Percentiles rank a stretch among this genome's conserved stretches.
Evolutionary conservation across 1,140 invertebrate species (phyloP).

Genomic region (Helicoverpa zea): DNA sequence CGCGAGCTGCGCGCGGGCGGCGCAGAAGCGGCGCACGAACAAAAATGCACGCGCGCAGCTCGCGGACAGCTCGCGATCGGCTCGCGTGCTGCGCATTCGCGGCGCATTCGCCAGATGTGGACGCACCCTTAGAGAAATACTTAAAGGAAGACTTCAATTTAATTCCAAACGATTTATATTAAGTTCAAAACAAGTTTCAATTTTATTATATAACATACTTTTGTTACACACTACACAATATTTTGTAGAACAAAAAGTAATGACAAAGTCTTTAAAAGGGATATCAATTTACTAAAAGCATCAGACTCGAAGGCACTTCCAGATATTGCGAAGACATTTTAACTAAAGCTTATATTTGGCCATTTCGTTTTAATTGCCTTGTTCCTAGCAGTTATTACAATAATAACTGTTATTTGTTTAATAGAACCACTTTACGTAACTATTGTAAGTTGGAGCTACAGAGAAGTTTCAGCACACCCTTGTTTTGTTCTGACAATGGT

Average conservation of each 20-base stretch:
- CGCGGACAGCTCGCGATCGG: too few species aligned
- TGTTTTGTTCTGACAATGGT: too few species aligned
- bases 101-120: too few species aligned
- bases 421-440: not conserved
- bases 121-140: too few species aligned
- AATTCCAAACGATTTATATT: too few species aligned
- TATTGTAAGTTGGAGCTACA: not conserved
- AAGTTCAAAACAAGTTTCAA: too few species aligned
- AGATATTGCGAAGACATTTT: constrained; percentile 7
- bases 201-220: not conserved
- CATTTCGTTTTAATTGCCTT: constrained; percentile 17
- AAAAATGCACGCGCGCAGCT: too few species aligned
- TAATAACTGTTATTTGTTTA: constrained; percentile 6
- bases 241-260: not conserved
- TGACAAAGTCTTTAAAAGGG: constrained; percentile 2
- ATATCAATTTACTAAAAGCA: constrained; percentile 36
- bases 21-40: too few species aligned
- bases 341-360: not conserved
- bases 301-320: not conserved
- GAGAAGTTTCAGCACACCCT: too few species aligned
- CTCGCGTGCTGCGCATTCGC: too few species aligned
- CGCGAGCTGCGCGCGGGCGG: too few species aligned
- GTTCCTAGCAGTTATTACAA: not conserved
- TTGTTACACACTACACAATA: not conserved
- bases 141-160: too few species aligned